Conservation (phyloP, 2,888 invertebrate genomes). For the Pseudococcus jackbeardsleyi region DNA sequence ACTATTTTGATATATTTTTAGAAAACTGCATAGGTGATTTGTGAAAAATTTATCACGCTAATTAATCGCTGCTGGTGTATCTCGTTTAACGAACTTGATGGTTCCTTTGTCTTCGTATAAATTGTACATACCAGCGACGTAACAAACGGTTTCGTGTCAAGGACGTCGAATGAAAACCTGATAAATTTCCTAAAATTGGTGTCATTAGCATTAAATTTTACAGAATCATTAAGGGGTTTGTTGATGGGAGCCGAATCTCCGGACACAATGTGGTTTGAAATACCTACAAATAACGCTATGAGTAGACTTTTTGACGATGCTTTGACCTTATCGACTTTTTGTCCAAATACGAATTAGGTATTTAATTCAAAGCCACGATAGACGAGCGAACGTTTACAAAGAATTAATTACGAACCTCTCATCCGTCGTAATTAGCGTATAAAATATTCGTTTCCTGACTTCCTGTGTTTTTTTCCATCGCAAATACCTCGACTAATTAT, state of each 20-base stretch:
- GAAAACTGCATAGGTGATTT: not conserved
- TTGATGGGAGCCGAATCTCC: not conserved
- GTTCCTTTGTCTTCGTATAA: not conserved
- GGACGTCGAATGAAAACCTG: not conserved
- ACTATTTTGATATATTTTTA: not conserved
- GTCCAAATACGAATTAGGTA: not conserved
- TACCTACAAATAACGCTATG: too few species aligned
- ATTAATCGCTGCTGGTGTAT: not conserved
- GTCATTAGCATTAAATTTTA: slow-evolving; percentile 4
- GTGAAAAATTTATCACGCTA: not conserved
- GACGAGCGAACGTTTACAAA: not conserved
- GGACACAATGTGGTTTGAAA: too few species aligned
- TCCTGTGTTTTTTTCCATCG: not conserved
- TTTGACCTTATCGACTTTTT: not conserved
- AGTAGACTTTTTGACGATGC: too few species aligned
- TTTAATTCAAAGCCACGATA: not conserved
- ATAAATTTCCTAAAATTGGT: not conserved
- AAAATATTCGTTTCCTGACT: slow-evolving; percentile 2
- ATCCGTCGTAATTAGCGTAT: slow-evolving; percentile 29
- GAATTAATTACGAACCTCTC: slow-evolving; percentile 1
- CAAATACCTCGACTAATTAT: slow-evolving; percentile 13
- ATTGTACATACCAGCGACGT: not conserved
- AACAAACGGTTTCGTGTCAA: not conserved
- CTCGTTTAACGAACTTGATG: not conserved
- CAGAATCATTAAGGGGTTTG: not conserved